Conservation (phyloP, 2,113 vertebrate species). For the Ornithorhynchus anatinus region DNA sequence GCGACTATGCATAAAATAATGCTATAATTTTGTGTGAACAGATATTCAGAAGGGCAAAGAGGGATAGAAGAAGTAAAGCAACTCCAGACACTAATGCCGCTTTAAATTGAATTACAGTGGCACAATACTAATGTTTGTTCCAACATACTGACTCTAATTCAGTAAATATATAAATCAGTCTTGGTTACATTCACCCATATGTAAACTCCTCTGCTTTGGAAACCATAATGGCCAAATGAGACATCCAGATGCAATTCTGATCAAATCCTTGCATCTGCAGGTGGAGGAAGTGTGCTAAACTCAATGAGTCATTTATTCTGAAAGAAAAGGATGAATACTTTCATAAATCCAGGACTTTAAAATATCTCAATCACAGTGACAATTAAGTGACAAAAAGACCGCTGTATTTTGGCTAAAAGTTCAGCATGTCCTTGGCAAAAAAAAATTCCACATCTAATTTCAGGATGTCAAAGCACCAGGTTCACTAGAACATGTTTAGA, state of each 20-base stretch:
- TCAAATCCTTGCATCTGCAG: not conserved
- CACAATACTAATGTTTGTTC: not conserved
- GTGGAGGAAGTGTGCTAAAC: not conserved
- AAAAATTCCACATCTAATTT: not conserved
- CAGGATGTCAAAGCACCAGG: not conserved
- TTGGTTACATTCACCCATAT: not conserved
- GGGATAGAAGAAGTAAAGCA: slow-evolving; percentile 13
- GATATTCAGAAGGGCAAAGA: not conserved
- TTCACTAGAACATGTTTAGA: not conserved
- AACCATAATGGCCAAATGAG: not conserved
- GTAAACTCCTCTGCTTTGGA: not conserved
- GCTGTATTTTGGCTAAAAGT: not conserved
- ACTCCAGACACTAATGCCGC: not conserved
- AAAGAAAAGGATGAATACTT: not conserved
- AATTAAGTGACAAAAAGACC: not conserved
- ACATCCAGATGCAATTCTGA: not conserved
- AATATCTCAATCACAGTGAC: not conserved
- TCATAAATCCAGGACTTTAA: not conserved
- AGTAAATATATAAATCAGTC: slow-evolving; percentile 13
- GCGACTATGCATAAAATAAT: not conserved
- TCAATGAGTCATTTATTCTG: not conserved
- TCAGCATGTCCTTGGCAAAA: not conserved
- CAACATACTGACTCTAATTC: slow-evolving; percentile 25
- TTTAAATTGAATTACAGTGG: slow-evolving; percentile 27
- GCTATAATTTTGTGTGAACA: slow-evolving; percentile 8